Evolutionary conservation across 2,113 vertebrate genomes (phyloP), one percentile per base, ranked within the genome.

Genomic region (Corythoichthys intestinalis): DNA sequence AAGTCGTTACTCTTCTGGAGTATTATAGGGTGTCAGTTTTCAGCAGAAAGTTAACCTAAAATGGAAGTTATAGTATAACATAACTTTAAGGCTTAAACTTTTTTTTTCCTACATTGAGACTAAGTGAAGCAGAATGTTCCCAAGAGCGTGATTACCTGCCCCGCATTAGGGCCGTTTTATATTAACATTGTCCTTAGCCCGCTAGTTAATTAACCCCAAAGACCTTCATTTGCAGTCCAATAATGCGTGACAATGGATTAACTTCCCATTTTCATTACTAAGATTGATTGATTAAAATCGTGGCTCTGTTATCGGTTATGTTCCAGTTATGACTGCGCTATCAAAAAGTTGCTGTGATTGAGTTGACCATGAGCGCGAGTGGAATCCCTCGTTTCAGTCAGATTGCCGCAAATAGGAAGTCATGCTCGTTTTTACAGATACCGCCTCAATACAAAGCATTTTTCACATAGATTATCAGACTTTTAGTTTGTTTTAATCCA

Each of bases 161-260:
- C 72, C 71, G 66, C 83, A 86, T 85, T 87, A 86, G 82, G 87
- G 80, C 87, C 88, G 83, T 80, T 87, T 90, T 89, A 89, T 88
- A 88, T 91, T 88, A 92, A 88, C 87, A 80, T 79, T 85, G 84
- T 88, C 88, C 86, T 89, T 84, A 86, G 82, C 74, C 69, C 77
- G 79, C 72, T 74, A 78, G 81, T 88, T 91, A 89, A 92, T 92
- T 91, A 92, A 91, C 91, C 89, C 81, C 79, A 46, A 83, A 88
- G 90, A 89, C 89, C 89, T 87, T 88, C 75, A 90, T 91, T 91
- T 91, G 89, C 73, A 38, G 73, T 83, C 76, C 86, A 86, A 89
- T 88, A 90, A 88, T 87, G 81, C 80, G 78, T 84, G 87, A 90
- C 85, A 88, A 87, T 90, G 88, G 91, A 90, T 90, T 90, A 88